Percentiles rank a stretch among this genome's conserved stretches.
These are phyloP conservation scores for Scylla paramamosain DNA, from an alignment of 1,140 invertebrate genomes.

Conservation along the genomic window DNA sequence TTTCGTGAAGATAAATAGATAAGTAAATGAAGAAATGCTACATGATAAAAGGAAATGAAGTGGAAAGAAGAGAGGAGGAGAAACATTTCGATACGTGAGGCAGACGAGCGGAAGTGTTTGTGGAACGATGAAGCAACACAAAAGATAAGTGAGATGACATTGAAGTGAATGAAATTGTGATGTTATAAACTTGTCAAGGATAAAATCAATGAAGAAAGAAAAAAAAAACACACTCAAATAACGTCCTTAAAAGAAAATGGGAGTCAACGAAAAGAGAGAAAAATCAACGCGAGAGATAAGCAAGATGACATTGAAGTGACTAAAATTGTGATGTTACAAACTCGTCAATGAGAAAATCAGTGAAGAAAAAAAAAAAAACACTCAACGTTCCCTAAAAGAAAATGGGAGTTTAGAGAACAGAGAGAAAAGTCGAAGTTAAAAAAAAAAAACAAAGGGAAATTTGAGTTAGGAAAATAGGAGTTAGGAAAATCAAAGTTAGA, in stretches of 20 bases:
- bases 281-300: background rate
- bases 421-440: background rate
- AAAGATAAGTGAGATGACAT: background rate
- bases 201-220: background rate
- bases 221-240: too few relatives aligned
- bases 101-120: background rate
- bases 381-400: too few relatives aligned
- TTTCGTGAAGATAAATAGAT: too few relatives aligned
- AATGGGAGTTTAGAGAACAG: background rate
- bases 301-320: background rate
- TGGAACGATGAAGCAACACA: background rate
- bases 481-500: too few relatives aligned
- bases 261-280: too few relatives aligned
- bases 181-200: too few relatives aligned
- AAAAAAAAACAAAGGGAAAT: too few relatives aligned
- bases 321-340: too few relatives aligned
- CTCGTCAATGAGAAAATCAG: background rate
- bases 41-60: background rate
- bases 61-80: constrained; percentile 22
- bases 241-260: too few relatives aligned
- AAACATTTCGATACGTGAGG: background rate
- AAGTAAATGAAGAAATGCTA: too few relatives aligned
- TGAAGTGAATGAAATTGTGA: background rate
- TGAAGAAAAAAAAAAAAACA: background rate
- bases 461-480: too few relatives aligned